Evolutionary conservation across 2,113 vertebrate species (phyloP), one percentile per base, ranked within the genome.

Genomic region (Pseudopodoces humilis): DNA sequence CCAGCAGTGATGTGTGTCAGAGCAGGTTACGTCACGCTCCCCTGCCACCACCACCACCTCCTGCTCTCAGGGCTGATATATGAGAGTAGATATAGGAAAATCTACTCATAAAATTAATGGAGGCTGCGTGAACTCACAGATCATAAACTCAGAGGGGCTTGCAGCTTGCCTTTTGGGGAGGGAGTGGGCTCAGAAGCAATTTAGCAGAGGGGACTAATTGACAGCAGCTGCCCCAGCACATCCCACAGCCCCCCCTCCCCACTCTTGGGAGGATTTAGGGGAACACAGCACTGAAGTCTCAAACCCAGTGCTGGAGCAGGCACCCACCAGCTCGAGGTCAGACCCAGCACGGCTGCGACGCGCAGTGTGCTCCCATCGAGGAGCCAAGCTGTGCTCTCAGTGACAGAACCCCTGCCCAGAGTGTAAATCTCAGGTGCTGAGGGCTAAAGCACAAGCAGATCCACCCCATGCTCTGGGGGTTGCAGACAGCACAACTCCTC

Each of bases 111-210:
- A 97, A 92, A 78, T 85, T 94, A 95, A 93, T 83, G 86, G 80
- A 91, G 87, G 75, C 89, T 96, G 75, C 68, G 62, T 96, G 95
- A 93, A 90, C 84, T 96, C 88, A 56, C 92, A 96, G 93, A 83
- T 77, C 72, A 64, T 94, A 97, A 96, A 92, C 84, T 91, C 92
- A 67, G 83, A 90, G 63, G 82, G 84, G 81, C 62, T 88, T 95
- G 93, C 56, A 86, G 84, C 83, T 91, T 85, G 64, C 50, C 53
- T 93, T 86, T 79, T 0, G 13, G 25, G 72, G 43, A 80, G 68
- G 64, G 50, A 47, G 39, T 27, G 64, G 60, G 80, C 76, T 77
- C 83, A 78, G 67, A 74, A 69, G 83, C 85, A 71, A 96, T 96
- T 96, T 96, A 88, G 92, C 60, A 91, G 80, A 87, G 70, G 64